Conservation (phyloP, 2,888 invertebrate genomes). For the Pristionchus mayeri region DNA sequence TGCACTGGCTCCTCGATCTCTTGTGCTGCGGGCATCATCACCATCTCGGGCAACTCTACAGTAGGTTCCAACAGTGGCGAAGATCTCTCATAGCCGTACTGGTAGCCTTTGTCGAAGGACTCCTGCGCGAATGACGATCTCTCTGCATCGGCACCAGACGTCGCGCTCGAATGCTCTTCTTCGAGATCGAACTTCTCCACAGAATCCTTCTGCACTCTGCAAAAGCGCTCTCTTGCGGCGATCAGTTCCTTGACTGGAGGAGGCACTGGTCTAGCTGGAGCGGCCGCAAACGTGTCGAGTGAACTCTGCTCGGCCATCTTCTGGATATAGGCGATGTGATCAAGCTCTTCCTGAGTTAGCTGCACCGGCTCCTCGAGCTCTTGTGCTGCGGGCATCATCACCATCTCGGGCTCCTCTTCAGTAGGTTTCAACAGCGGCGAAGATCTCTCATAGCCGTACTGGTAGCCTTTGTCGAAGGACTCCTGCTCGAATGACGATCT, state of each 20-base stretch:
- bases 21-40: neutral
- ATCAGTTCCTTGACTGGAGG: neutral
- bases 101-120: neutral
- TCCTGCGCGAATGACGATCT: neutral
- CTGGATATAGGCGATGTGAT: constrained; percentile 26
- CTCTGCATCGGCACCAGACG: constrained; percentile 11
- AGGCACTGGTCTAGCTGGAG: neutral
- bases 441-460: neutral
- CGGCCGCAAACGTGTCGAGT: neutral
- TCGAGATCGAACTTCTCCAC: neutral
- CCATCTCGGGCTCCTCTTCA: neutral
- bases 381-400: neutral
- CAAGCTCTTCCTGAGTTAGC: constrained; percentile 22
- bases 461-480: neutral
- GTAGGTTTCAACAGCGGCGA: neutral
- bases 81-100: constrained; percentile 9
- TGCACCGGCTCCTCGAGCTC: neutral
- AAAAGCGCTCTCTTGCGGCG: neutral
- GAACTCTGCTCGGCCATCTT: constrained; percentile 26
- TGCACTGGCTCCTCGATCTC: neutral
- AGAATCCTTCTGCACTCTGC: neutral
- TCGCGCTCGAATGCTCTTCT: neutral
- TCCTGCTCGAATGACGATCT: neutral
- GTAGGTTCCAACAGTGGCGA: neutral
- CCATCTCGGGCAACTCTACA: neutral